Percentiles rank a stretch among this genome's conserved stretches.
These are phyloP conservation scores for Pao palembangensis DNA, from an alignment of 2,113 vertebrate species.

Conservation along the genomic window DNA sequence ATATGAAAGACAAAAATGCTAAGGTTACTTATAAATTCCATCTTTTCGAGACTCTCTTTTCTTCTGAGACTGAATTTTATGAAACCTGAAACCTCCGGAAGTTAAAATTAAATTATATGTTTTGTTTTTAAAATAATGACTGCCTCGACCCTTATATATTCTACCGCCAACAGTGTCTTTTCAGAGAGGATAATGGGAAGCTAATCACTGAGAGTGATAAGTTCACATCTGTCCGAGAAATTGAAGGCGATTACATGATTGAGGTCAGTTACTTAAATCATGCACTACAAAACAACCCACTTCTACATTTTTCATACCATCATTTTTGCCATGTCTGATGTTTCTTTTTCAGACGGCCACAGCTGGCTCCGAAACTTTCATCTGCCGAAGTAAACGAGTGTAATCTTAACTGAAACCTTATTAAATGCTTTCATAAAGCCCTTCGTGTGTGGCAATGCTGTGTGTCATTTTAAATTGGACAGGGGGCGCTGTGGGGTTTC, in stretches of 20 bases:
- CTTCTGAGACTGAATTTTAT: too few relatives aligned
- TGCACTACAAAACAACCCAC: neutral
- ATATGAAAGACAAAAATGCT: too few relatives aligned
- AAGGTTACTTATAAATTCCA: too few relatives aligned
- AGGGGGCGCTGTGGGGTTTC: constrained; percentile 15
- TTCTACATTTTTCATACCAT: neutral
- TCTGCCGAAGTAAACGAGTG: constrained; percentile 76
- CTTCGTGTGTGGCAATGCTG: neutral
- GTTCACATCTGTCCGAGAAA: constrained; percentile 77
- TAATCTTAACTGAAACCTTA: constrained; percentile 40
- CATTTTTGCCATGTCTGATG: neutral
- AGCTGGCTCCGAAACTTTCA: constrained; percentile 66
- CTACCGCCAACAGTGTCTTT: too few relatives aligned
- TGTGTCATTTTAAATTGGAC: neutral
- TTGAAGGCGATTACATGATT: constrained; percentile 81
- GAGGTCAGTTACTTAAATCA: constrained; percentile 73
- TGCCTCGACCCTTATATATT: too few relatives aligned
- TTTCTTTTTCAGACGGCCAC: constrained; percentile 71
- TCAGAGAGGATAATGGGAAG: constrained; percentile 74
- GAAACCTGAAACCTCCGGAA: too few relatives aligned
- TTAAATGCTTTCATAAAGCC: neutral
- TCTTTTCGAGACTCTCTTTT: too few relatives aligned
- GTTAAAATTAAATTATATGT: too few relatives aligned
- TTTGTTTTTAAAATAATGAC: too few relatives aligned
- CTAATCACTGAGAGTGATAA: constrained; percentile 76